A percentile compares a stretch with the other conserved stretches of the same genome.
Evolutionary conservation across 30 jellyfish, hydroid and myxozoan species (phyloP).

Genomic region (Cassiopea xamachana): DNA sequence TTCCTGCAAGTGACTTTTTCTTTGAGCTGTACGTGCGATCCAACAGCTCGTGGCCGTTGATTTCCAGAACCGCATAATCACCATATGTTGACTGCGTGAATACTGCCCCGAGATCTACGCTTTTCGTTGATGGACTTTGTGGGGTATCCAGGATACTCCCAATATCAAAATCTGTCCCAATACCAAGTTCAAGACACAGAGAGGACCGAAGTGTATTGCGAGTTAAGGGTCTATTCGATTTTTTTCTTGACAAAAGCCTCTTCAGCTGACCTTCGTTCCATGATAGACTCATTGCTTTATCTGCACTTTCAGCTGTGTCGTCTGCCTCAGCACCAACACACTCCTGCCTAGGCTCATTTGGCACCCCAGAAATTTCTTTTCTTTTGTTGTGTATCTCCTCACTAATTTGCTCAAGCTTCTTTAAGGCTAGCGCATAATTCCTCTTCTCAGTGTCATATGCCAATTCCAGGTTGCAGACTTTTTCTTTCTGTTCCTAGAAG

Average conservation of each 20-base stretch:
- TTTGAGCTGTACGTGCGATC: conserved; percentile 46
- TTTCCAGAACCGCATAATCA: conserved; percentile 76
- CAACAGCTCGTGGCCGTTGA: conserved; percentile 63
- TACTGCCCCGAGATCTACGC: conserved; percentile 91
- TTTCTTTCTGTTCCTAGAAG: conserved; percentile 83
- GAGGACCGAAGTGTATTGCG: conserved; percentile 77
- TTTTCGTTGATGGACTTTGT: conserved; percentile 90
- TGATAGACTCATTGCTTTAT: conserved; percentile 51
- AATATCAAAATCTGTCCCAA: conserved; percentile 87
- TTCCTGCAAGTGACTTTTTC: conserved; percentile 3
- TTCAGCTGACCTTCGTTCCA: conserved; percentile 68
- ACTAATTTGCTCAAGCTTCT: conserved; percentile 84
- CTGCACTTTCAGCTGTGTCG: conserved; percentile 4
- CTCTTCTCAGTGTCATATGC: conserved; percentile 76
- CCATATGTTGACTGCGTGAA: conserved; percentile 59
- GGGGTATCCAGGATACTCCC: conserved; percentile 75
- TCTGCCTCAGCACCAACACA: conserved; percentile 93
- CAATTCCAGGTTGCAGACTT: conserved; percentile 76
- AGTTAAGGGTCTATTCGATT: conserved; percentile 48
- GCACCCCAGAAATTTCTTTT: conserved; percentile 8
- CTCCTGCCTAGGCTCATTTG: conserved; percentile 80
- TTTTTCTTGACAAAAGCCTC: conserved; percentile 41
- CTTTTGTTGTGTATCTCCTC: conserved; percentile 93
- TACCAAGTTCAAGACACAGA: conserved; percentile 82
- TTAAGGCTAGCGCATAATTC: conserved; percentile 77